These are phyloP conservation scores for Beroe forskalii DNA, from an alignment of 37 sponge, comb jelly and placozoan genomes.

Conservation along the genomic window DNA sequence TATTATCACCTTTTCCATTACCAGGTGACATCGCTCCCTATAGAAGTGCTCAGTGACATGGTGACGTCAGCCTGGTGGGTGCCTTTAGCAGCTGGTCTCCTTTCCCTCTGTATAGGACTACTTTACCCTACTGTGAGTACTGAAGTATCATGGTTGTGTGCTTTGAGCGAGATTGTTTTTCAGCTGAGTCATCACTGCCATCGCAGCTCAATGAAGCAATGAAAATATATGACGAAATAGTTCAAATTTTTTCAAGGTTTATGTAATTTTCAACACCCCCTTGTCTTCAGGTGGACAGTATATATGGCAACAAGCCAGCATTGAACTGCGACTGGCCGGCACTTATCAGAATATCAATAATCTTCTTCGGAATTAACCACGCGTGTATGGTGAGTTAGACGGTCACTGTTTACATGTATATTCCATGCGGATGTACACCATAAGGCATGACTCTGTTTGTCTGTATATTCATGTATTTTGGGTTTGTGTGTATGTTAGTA, in stretches of 20 bases:
- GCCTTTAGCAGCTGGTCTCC: background rate
- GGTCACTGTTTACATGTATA: no score
- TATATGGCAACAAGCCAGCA: slow-evolving; percentile 9
- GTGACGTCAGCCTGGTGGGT: slow-evolving; percentile 12
- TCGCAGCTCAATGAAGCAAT: no score
- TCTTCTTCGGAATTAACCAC: slow-evolving; percentile 93
- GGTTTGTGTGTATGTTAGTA: no score
- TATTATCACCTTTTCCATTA: background rate
- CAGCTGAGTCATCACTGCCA: no score
- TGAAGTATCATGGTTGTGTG: no score
- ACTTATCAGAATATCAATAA: slow-evolving; percentile 82
- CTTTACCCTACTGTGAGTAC: slow-evolving; percentile 9
- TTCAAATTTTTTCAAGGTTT: no score
- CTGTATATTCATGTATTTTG: no score
- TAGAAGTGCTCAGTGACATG: slow-evolving; percentile 1
- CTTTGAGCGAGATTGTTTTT: no score
- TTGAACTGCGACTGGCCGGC: slow-evolving; percentile 71
- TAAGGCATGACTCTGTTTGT: no score
- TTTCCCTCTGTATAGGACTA: background rate
- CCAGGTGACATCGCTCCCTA: slow-evolving; percentile 19
- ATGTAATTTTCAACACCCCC: background rate
- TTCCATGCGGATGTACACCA: no score
- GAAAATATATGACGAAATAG: no score
- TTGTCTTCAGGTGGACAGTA: slow-evolving; percentile 24
- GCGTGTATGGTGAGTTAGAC: slow-evolving; percentile 74